These are phyloP conservation scores for Platycnemis pennipes DNA, from an alignment of 2,888 invertebrate species.

Conservation along the genomic window DNA sequence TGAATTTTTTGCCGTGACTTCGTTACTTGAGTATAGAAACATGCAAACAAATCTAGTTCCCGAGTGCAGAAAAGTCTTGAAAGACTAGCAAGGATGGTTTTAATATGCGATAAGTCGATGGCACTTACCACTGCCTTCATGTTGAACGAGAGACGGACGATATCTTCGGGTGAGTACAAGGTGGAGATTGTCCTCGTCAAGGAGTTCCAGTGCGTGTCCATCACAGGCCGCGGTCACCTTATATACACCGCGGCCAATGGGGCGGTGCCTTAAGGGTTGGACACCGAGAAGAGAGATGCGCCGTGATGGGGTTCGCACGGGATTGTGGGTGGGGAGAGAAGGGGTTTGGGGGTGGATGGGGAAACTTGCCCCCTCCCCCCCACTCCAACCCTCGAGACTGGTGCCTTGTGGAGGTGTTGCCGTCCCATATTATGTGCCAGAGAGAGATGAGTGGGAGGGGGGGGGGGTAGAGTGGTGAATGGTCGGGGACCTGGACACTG, in stretches of 20 bases:
- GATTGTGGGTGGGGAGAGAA: neutral
- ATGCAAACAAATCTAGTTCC: too few relatives aligned
- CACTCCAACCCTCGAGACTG: neutral
- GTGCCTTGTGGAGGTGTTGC: neutral
- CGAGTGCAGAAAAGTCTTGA: too few relatives aligned
- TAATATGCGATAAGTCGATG: neutral
- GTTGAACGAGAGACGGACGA: neutral
- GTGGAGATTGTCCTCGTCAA: neutral
- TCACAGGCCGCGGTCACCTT: neutral
- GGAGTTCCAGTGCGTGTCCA: neutral
- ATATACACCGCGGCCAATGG: neutral
- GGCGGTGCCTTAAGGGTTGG: neutral
- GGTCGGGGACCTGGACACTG: neutral
- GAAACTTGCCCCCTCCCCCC: neutral
- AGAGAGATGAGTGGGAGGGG: neutral
- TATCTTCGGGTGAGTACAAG: constrained; percentile 10
- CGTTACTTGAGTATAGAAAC: too few relatives aligned
- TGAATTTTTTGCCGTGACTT: too few relatives aligned
- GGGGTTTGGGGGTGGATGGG: neutral
- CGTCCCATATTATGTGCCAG: neutral
- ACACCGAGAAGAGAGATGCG: neutral
- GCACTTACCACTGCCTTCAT: constrained; percentile 46
- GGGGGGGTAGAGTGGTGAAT: neutral
- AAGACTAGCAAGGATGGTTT: too few relatives aligned
- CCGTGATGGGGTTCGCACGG: neutral